Base-by-base conservation (phyloP, 2,888 invertebrate species). In the Drosophila heteroneura region DNA sequence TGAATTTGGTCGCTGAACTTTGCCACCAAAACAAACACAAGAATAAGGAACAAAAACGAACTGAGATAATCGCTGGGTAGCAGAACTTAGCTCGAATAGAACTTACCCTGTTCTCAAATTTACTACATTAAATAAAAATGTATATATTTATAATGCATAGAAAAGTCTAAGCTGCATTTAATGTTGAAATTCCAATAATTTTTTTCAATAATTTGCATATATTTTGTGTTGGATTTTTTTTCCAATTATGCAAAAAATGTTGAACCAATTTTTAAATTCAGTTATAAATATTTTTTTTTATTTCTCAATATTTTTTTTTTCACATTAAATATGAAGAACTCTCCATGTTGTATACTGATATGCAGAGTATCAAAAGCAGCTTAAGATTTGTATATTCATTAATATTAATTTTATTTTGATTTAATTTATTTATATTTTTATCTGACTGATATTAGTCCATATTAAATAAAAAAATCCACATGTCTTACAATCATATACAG, bases 1-100 rank as follows among this genome's bases (percentile, higher is more conserved):
- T 74, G 74, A 70, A 78, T 70, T 79, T 79, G 52, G 49, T 49
- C 32, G 52, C 62, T 78, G 74, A 70, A 78, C 74, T 79, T 79
- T 74, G 66, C 28, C 74, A 79, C 56, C 54, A 54, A 69, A 74
- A 49, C 56, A 61, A 54, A 49, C 33, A 56, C 19, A 58, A 52
- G 44, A 41, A 47, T 9, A 47, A 62, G 37, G n/a, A 58, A 56
- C 12, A 64, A 53, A 22, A 62, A 49, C 32, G 33, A 44, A 33
- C 14, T n/a, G 49, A 70, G 10, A 52, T 19, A 49, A 37, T 41
- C 30, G 3, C 7, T 57, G 26, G 5, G 1, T 12, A 19, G 4
- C 14, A 5, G 0, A 22, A 22, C 5, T 22, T 2, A n/a, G 53
- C 54, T 22, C 14, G 53, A 61, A 63, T 35, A 1, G 0, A 12